Evolutionary conservation across 2,888 invertebrate species (phyloP).

Genomic region (Xiphydria camelus): DNA sequence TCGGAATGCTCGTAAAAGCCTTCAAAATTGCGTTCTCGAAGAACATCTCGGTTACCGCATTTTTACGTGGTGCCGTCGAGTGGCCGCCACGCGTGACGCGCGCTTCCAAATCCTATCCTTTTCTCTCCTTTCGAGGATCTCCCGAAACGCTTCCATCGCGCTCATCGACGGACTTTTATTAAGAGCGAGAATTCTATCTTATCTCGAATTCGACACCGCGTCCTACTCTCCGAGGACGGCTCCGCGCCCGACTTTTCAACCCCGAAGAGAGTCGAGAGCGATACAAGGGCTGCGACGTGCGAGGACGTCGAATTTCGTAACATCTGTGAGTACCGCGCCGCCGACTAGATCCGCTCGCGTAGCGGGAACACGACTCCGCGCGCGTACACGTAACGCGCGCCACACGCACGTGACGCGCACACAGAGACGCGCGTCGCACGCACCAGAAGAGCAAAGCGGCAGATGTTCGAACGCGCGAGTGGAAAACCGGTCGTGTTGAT

Average conservation of each 20-base stretch:
- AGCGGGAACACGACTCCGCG: background rate
- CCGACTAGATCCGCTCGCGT: background rate
- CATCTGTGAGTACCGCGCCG: slow-evolving; percentile 1
- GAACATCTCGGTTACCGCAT: too few species aligned
- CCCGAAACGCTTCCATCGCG: too few species aligned
- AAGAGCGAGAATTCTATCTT: too few species aligned
- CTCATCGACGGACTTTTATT: too few species aligned
- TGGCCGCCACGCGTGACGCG: too few species aligned
- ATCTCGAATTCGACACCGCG: background rate
- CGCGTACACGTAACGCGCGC: background rate
- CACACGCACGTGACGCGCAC: background rate
- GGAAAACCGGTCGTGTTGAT: slow-evolving; percentile 59
- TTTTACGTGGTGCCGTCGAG: too few species aligned
- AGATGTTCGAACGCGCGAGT: slow-evolving; percentile 51
- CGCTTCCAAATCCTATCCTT: too few species aligned
- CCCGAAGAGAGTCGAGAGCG: too few species aligned
- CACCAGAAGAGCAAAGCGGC: slow-evolving; percentile 42
- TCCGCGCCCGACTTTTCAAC: background rate
- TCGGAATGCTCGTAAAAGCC: too few species aligned
- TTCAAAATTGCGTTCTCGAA: too few species aligned
- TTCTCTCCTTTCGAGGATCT: too few species aligned
- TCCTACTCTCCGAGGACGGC: background rate
- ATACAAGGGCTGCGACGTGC: too few species aligned
- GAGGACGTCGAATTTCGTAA: background rate
- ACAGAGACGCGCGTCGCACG: slow-evolving; percentile 7